These are phyloP conservation scores for Rapana venosa DNA, from an alignment of 2,888 invertebrate genomes.

Conservation along the genomic window DNA sequence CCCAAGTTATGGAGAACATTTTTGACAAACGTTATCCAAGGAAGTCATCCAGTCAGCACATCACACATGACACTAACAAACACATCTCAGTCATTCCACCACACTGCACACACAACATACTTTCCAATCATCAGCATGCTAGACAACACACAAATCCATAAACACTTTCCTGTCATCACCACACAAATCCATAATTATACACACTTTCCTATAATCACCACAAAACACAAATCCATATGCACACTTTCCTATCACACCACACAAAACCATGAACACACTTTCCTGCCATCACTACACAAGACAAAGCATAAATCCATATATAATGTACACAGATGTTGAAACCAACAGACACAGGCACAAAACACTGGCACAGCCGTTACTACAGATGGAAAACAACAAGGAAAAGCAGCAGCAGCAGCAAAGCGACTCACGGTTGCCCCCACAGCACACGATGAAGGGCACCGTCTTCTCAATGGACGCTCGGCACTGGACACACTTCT, in stretches of 20 bases:
- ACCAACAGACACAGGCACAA: neutral
- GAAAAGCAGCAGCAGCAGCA: neutral
- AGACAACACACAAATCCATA: neutral
- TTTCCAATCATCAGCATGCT: neutral
- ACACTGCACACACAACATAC: too few species aligned
- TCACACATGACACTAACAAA: too few species aligned
- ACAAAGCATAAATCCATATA: neutral
- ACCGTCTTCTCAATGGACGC: conserved; percentile 85
- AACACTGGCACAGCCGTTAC: neutral
- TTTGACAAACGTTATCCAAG: too few species aligned
- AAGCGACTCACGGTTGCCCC: conserved; percentile 74
- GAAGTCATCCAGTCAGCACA: too few species aligned
- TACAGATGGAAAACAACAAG: neutral
- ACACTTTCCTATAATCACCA: neutral
- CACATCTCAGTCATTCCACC: too few species aligned
- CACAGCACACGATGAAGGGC: conserved; percentile 77
- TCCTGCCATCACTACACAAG: neutral
- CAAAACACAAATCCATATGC: neutral
- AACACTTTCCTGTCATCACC: neutral
- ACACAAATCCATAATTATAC: conserved; percentile 11
- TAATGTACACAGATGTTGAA: too few species aligned
- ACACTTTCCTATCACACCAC: neutral
- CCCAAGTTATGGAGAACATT: too few species aligned
- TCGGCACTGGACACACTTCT: conserved; percentile 97
- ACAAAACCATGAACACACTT: neutral